phyloP scores from a whole-genome alignment of 92 coral and sea anemone genomes.

The Palythoa caribaeorum region DNA sequence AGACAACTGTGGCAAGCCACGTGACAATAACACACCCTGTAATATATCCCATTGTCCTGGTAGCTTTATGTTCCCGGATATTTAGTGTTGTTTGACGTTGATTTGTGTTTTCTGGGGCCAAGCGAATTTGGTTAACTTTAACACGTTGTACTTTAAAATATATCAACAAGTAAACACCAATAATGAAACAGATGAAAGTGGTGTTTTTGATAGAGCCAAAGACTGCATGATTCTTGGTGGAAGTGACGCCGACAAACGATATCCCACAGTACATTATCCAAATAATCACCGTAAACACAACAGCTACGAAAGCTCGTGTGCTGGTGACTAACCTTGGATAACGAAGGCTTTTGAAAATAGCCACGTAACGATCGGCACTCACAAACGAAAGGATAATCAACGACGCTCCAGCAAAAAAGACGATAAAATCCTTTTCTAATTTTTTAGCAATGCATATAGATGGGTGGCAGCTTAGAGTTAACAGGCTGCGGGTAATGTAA shows the following conservation, averaged over 20 bases:
- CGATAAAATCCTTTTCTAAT: neutral
- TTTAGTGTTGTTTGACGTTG: neutral
- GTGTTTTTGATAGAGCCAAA: neutral
- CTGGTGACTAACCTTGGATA: slow-evolving; percentile 21
- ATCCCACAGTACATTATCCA: slow-evolving; percentile 1
- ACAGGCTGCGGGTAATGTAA: slow-evolving; percentile 3
- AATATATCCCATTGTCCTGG: slow-evolving; percentile 14
- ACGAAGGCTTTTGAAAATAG: slow-evolving; percentile 14
- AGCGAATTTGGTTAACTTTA: neutral
- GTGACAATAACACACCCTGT: slow-evolving; percentile 12
- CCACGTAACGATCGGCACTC: slow-evolving; percentile 36
- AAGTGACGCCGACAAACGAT: slow-evolving; percentile 11
- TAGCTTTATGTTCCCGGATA: slow-evolving; percentile 20
- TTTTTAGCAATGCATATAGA: slow-evolving; percentile 4
- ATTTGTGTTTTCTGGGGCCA: slow-evolving; percentile 1
- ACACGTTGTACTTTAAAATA: slow-evolving; percentile 1
- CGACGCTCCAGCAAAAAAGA: slow-evolving; percentile 20
- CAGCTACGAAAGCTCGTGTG: neutral
- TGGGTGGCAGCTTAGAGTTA: neutral
- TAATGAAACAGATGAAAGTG: neutral
- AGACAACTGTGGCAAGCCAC: slow-evolving; percentile 15
- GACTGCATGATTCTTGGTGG: neutral
- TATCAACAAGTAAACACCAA: neutral
- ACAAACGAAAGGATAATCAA: slow-evolving; percentile 23
- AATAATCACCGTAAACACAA: neutral